A percentile compares a stretch with the other conserved stretches of the same genome.
Conservation (phyloP, 2,797 vertebrate genomes). For the Nyctalus aviator region DNA sequence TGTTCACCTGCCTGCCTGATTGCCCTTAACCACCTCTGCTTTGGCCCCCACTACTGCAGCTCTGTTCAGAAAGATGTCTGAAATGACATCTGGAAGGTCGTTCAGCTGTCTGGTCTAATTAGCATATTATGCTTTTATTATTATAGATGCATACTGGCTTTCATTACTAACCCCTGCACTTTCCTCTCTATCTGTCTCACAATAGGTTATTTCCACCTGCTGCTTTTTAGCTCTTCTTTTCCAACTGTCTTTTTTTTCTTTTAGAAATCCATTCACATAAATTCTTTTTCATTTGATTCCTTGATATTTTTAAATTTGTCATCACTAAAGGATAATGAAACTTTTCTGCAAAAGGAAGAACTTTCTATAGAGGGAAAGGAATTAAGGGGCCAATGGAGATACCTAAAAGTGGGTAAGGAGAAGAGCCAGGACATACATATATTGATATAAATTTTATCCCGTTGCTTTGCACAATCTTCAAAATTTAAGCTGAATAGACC, state of each 20-base stretch:
- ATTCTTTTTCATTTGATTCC: background rate
- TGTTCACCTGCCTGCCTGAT: too few species aligned
- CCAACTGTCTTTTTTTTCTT: background rate
- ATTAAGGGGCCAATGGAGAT: background rate
- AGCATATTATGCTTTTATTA: too few species aligned
- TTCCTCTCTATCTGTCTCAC: background rate
- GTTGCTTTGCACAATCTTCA: background rate
- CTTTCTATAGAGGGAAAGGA: background rate
- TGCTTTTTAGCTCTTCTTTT: background rate
- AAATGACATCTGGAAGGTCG: too few species aligned
- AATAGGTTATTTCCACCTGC: background rate
- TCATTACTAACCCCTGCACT: background rate
- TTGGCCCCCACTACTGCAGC: too few species aligned
- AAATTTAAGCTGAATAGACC: background rate
- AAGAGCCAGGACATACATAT: rapidly evolving
- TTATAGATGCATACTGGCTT: background rate
- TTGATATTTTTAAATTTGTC: background rate
- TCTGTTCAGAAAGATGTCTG: too few species aligned
- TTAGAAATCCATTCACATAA: background rate
- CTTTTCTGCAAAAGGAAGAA: background rate
- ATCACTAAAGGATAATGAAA: background rate
- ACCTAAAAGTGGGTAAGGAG: background rate
- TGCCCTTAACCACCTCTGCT: too few species aligned
- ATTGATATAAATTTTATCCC: background rate
- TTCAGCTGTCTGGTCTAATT: too few species aligned